Percentiles rank a stretch among this genome's conserved stretches.
Conservation (phyloP, 92 coral and sea anemone species). For the Hydrozoanthus gracilis region DNA sequence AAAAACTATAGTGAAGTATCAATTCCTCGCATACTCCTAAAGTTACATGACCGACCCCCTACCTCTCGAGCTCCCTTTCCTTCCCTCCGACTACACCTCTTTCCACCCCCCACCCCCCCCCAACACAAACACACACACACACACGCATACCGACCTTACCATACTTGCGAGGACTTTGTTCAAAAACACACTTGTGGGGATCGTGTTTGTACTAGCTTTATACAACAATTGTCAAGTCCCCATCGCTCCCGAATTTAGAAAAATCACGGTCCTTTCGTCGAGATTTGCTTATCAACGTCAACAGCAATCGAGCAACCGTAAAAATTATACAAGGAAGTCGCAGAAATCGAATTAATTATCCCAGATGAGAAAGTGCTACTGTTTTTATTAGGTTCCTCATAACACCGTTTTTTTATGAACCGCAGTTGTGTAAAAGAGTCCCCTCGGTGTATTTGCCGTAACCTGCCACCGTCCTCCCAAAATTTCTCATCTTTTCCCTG, state of each 20-base stretch:
- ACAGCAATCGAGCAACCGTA: conserved; percentile 11
- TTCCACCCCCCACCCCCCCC: no score
- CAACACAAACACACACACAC: no score
- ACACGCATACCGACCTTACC: not conserved
- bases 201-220: not conserved
- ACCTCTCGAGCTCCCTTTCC: no score
- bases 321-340: conserved; percentile 3
- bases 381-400: not conserved
- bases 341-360: not conserved
- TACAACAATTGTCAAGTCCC: conserved; percentile 2
- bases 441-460: not conserved
- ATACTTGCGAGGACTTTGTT: conserved; percentile 19
- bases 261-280: not conserved
- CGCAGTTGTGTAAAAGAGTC: conserved; percentile 10
- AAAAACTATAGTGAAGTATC: no score
- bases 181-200: conserved; percentile 13
- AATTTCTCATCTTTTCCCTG: not conserved
- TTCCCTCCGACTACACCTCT: no score
- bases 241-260: conserved; percentile 11
- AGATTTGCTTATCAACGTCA: conserved; percentile 4
- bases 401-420: not conserved
- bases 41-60: no score
- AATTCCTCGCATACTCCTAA: no score
- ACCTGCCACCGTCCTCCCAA: conserved; percentile 1
- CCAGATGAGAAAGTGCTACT: not conserved